Evolutionary conservation across 2,113 vertebrate genomes (phyloP).

Genomic region (Solenodon paradoxus): DNA sequence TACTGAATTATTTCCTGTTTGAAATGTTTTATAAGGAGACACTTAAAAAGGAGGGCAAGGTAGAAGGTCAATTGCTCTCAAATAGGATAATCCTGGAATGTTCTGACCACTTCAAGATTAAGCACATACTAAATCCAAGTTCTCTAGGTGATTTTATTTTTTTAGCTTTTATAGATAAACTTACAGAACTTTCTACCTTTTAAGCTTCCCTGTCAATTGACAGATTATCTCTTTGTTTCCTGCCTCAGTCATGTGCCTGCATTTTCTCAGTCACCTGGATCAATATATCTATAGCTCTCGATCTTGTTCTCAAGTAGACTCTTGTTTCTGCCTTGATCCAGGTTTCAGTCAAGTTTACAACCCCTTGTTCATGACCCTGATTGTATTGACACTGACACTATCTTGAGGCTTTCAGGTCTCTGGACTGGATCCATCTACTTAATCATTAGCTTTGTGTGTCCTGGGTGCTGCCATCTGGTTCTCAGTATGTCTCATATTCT

Average conservation of each 20-base stretch:
- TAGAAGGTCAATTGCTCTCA: not conserved
- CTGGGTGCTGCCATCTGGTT: not conserved
- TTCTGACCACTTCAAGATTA: not conserved
- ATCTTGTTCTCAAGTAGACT: not conserved
- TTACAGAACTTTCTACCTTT: not conserved
- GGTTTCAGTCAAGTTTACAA: not conserved
- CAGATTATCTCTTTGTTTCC: not conserved
- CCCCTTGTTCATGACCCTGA: not conserved
- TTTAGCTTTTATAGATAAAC: not conserved
- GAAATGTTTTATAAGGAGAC: slow-evolving; percentile 17
- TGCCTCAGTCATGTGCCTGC: not conserved
- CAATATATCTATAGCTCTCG: not conserved
- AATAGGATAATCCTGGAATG: not conserved
- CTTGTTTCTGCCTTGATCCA: not conserved
- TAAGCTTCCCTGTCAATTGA: not conserved
- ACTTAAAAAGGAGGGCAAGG: not conserved
- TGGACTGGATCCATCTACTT: not conserved
- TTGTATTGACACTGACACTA: not conserved
- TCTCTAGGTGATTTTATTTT: not conserved
- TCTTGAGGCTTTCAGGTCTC: not conserved
- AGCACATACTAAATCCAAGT: not conserved
- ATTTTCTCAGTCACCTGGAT: not conserved
- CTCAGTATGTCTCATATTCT: not conserved
- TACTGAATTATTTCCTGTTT: slow-evolving; percentile 37
- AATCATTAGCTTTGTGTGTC: not conserved